A percentile compares a stretch with the other conserved stretches of the same genome.
These are phyloP conservation scores for Syngnathoides biaculeatus DNA, from an alignment of 2,113 vertebrate genomes.

Conservation along the genomic window DNA sequence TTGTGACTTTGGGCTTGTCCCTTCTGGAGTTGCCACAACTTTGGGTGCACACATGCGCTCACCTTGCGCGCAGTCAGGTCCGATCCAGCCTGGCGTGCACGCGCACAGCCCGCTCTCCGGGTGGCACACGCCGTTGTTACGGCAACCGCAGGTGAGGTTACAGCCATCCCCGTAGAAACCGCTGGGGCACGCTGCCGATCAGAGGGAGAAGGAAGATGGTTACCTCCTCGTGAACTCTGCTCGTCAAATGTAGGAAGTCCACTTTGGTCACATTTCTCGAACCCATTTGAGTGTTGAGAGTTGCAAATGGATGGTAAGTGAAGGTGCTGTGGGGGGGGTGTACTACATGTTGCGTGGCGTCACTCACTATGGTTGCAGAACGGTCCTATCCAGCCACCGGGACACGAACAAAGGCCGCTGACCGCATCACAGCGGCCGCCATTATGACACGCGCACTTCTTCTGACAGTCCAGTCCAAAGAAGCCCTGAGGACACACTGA, in stretches of 20 bases:
- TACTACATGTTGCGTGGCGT: background rate
- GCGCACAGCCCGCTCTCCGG: constrained; percentile 76
- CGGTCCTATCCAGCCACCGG: constrained; percentile 76
- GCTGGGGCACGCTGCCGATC: constrained; percentile 75
- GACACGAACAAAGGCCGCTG: constrained; percentile 77
- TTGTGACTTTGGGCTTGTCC: too few species aligned
- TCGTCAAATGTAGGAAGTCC: constrained; percentile 56
- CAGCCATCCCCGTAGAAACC: constrained; percentile 80
- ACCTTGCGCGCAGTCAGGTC: constrained; percentile 82
- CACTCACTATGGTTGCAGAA: constrained; percentile 80
- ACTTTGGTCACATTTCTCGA: constrained; percentile 11
- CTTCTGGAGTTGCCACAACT: background rate
- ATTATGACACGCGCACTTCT: constrained; percentile 77
- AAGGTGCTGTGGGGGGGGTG: background rate
- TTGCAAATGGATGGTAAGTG: background rate
- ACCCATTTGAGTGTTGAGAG: too few species aligned
- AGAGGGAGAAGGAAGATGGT: constrained; percentile 48
- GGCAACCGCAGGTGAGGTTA: constrained; percentile 80
- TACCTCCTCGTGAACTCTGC: constrained; percentile 53
- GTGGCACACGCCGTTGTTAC: constrained; percentile 79
- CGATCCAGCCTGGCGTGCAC: constrained; percentile 82
- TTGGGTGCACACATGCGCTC: constrained; percentile 23
- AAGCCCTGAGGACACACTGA: constrained; percentile 89
- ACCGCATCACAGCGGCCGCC: constrained; percentile 76
- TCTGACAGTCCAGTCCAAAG: constrained; percentile 84